Evolutionary conservation across 2,888 invertebrate species (phyloP), one percentile per base, ranked within the genome.

Genomic region (Athripsodes cinereus): DNA sequence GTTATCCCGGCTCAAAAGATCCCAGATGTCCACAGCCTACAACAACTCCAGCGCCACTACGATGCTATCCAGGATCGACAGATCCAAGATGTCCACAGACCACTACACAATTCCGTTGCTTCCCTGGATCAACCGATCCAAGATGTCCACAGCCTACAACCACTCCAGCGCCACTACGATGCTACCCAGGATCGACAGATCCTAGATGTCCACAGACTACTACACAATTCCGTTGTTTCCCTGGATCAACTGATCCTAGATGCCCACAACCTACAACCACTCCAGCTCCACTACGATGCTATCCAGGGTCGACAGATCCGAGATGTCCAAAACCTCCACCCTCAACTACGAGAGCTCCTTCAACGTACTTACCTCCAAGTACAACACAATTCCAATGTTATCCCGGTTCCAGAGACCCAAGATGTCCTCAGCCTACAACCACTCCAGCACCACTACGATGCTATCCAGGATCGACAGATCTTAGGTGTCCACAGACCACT

Each of bases 101-200:
- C 16, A 68, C 71, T 0, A 53, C 11, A 49, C 20, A 57, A 10
- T 6, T 16, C 65, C 64, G 20, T 66, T 54, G 6, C 69, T 44
- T 44, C 22, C 40, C 53, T 10, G 62, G 13, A 67, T 67, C 70
- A 64, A 53, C 65, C 58, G 61, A 65, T 58, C 67, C 68, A 2
- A 61, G 68, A 31, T 70, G 69, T 55, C 68, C 67, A 16, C 64
- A 56, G 26, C n/a, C n/a, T n/a, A 67, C 70, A 16, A 44, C 48
- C 2, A 46, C 40, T 13, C 52, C 35, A 11, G 31, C 50, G 66
- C 20, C 63, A 21, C 64, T 67, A 0, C 65, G 63, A 72, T 75
- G 35, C 71, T 74, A 64, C 72, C 79, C 66, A 70, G 80, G 70
- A 72, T 76, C 67, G 3, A 60, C 61, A 3, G 74, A 76, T 65